These are phyloP conservation scores for Catharus fuscescens DNA, from an alignment of 2,113 vertebrate species.

Conservation along the genomic window DNA sequence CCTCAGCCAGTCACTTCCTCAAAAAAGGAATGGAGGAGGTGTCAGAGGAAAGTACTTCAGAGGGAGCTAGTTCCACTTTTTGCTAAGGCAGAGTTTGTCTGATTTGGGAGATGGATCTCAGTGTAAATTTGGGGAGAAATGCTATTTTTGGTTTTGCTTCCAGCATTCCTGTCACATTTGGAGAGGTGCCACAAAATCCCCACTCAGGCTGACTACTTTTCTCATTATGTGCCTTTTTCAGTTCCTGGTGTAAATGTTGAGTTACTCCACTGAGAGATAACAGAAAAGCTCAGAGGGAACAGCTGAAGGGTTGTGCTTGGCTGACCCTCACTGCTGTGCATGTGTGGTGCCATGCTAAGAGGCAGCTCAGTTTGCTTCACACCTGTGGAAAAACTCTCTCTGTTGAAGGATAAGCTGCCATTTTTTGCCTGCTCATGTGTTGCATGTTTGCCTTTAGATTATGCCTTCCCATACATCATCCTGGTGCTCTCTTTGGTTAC, in stretches of 20 bases:
- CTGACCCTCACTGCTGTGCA: neutral
- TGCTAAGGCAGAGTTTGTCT: neutral
- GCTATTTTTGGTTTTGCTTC: neutral
- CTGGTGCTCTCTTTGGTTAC: conserved; percentile 94
- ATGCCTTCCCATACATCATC: conserved; percentile 96
- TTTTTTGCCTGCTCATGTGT: neutral
- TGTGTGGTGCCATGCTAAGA: neutral
- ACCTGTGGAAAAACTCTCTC: neutral
- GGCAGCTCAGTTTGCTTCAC: neutral
- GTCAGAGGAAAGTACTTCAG: neutral
- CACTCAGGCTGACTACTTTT: neutral
- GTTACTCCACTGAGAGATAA: neutral
- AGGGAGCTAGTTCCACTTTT: neutral
- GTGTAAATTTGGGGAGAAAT: neutral
- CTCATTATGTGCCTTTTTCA: neutral
- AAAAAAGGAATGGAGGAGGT: neutral
- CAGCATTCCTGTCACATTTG: neutral
- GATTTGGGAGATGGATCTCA: neutral
- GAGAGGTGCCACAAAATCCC: neutral
- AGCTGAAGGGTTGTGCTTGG: neutral
- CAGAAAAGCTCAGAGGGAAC: neutral
- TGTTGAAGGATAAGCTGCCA: neutral
- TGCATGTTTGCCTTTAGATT: conserved; percentile 79
- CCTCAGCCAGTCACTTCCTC: too few species aligned
- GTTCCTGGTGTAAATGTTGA: neutral